Conservation (phyloP, 2,113 vertebrate species). For the Struthidea cinerea region DNA sequence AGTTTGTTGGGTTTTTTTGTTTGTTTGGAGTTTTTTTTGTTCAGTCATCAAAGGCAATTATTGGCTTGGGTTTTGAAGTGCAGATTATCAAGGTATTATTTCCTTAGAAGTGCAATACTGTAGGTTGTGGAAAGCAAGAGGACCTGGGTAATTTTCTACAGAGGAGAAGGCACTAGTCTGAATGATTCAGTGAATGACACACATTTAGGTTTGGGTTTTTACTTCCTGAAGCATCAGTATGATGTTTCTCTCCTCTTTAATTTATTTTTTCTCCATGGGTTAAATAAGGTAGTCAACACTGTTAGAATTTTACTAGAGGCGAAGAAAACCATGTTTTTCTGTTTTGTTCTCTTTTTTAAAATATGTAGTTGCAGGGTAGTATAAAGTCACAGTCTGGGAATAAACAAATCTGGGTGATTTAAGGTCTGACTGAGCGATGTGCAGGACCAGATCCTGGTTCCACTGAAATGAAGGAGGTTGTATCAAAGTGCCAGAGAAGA, state of each 20-base stretch:
- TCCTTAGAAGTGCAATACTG: conserved; percentile 40
- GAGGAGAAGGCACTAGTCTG: background rate
- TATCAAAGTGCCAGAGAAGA: background rate
- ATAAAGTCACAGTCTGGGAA: conserved; percentile 36
- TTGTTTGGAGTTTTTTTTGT: background rate
- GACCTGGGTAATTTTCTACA: conserved; percentile 48
- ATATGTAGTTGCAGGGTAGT: background rate
- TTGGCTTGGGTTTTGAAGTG: conserved; percentile 60
- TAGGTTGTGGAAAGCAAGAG: conserved; percentile 23
- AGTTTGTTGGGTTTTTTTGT: background rate
- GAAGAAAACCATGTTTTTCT: background rate
- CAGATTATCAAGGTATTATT: conserved; percentile 58
- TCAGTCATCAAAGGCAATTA: conserved; percentile 45
- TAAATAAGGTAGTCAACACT: conserved; percentile 42
- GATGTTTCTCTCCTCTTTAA: background rate
- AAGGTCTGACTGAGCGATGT: conserved; percentile 20
- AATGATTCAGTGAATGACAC: conserved; percentile 15
- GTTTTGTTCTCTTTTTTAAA: background rate
- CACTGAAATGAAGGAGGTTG: background rate
- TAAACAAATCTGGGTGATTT: background rate
- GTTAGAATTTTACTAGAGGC: background rate
- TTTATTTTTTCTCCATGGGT: background rate
- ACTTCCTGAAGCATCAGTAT: background rate
- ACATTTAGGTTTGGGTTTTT: background rate
- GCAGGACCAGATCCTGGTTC: background rate